Evolutionary conservation across 2,888 invertebrate genomes (phyloP).

Genomic region (Noctua fimbriata): DNA sequence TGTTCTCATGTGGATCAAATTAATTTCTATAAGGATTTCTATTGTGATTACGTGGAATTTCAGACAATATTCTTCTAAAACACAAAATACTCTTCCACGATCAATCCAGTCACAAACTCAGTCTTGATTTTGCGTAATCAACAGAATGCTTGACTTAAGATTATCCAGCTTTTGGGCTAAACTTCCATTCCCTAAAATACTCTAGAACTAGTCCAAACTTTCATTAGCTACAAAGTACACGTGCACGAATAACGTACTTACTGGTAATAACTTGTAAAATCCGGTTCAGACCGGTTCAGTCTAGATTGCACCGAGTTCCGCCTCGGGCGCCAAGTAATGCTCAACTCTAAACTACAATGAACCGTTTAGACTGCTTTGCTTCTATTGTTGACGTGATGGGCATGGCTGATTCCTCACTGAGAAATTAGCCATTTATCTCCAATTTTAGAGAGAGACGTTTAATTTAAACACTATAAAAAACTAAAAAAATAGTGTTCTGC

Average conservation of each 20-base stretch:
- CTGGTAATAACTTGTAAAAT: constrained; percentile 63
- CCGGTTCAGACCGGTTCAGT: constrained; percentile 47
- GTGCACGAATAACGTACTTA: constrained; percentile 48
- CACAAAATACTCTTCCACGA: background rate
- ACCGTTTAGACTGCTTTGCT: constrained; percentile 52
- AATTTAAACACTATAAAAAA: background rate
- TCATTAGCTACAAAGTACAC: constrained; percentile 32
- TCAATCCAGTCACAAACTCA: background rate
- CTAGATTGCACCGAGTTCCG: constrained; percentile 46
- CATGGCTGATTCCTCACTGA: constrained; percentile 28
- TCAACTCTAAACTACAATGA: constrained; percentile 57
- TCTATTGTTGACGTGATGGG: constrained; percentile 52
- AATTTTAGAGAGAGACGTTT: background rate
- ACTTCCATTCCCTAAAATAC: constrained; percentile 2
- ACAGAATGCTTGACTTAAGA: background rate
- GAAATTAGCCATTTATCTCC: constrained; percentile 10
- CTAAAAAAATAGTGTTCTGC: background rate
- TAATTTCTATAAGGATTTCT: background rate
- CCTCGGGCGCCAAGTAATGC: constrained; percentile 53
- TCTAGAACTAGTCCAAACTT: constrained; percentile 26
- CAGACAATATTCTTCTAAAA: background rate
- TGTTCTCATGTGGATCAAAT: background rate
- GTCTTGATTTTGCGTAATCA: background rate
- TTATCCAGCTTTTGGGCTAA: background rate
- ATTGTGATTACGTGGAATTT: background rate